phyloP scores from a whole-genome alignment of 1,140 invertebrate genomes.

The Orussus abietinus region DNA sequence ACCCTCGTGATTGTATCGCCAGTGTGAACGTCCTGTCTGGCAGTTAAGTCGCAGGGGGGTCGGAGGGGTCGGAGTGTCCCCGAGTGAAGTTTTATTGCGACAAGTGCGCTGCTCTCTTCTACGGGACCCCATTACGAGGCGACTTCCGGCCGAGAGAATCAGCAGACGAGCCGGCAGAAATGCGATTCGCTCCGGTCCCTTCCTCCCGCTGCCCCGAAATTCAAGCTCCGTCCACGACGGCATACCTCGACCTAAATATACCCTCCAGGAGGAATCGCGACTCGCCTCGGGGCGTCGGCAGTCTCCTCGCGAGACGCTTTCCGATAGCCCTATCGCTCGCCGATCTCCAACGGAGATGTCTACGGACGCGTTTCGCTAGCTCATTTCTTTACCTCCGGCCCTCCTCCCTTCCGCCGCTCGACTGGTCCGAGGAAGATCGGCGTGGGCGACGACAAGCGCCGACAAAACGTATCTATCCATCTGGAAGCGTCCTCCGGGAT shows the following conservation, averaged over 20 bases:
- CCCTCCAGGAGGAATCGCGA: no score
- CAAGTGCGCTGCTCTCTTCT: slow-evolving; percentile 48
- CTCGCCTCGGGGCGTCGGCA: neutral
- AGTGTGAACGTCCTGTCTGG: slow-evolving; percentile 35
- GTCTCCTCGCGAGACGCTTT: neutral
- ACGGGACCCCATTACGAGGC: slow-evolving; percentile 21
- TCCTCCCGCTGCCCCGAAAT: neutral
- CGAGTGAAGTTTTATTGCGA: slow-evolving; percentile 43
- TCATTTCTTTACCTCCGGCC: neutral
- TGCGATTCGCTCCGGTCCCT: slow-evolving; percentile 1
- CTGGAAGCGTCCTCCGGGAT: neutral
- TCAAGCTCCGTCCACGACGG: neutral
- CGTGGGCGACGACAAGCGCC: neutral
- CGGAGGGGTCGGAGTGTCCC: slow-evolving; percentile 16
- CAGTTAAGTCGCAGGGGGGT: slow-evolving; percentile 28
- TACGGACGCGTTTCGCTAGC: no score
- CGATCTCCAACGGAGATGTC: no score
- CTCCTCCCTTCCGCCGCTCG: neutral
- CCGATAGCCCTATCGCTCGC: neutral
- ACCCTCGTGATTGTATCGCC: slow-evolving; percentile 24
- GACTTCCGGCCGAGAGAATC: slow-evolving; percentile 7
- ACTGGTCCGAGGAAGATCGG: neutral
- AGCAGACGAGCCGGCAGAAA: slow-evolving; percentile 6
- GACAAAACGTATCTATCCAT: slow-evolving; percentile 1
- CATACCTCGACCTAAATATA: neutral